Evolutionary conservation across 2,888 invertebrate species (phyloP).

Genomic region (Agrilus mali): DNA sequence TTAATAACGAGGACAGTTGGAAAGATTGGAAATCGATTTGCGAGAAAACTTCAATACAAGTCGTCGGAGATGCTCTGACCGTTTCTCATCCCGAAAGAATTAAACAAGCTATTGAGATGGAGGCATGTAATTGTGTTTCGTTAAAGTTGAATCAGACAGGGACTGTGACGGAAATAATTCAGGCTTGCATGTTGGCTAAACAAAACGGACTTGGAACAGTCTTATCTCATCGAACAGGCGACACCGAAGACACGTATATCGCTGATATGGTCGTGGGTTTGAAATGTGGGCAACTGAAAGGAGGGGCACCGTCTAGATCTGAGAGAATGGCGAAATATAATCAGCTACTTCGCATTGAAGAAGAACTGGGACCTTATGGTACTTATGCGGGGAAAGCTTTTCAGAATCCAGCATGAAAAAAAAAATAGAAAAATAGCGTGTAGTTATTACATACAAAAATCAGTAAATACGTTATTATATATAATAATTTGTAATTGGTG

Average conservation of each 20-base stretch:
- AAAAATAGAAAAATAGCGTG: too few relatives aligned
- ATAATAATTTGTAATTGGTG: too few relatives aligned
- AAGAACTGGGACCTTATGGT: slow-evolving; percentile 78
- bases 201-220: slow-evolving; percentile 90
- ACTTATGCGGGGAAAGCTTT: slow-evolving; percentile 88
- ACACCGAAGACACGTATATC: slow-evolving; percentile 95
- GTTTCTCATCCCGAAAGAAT: slow-evolving; percentile 88
- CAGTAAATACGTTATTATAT: too few relatives aligned
- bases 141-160: slow-evolving; percentile 81
- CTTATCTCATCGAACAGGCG: slow-evolving; percentile 91
- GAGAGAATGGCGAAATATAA: slow-evolving; percentile 96
- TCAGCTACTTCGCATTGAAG: slow-evolving; percentile 90
- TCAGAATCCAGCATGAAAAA: slow-evolving; percentile 52
- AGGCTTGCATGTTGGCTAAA: slow-evolving; percentile 75
- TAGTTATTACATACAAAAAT: too few relatives aligned
- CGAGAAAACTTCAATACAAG: slow-evolving; percentile 63
- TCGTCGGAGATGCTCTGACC: slow-evolving; percentile 89
- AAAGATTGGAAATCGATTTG: slow-evolving; percentile 77
- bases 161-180: slow-evolving; percentile 86
- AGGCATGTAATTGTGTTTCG: slow-evolving; percentile 90
- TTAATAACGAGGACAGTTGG: slow-evolving; percentile 93
- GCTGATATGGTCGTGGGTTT: slow-evolving; percentile 93
- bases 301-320: slow-evolving; percentile 92
- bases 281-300: slow-evolving; percentile 94
- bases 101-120: slow-evolving; percentile 82